Conservation (phyloP, 2,797 vertebrate species). For the Oophaga sylvatica region DNA sequence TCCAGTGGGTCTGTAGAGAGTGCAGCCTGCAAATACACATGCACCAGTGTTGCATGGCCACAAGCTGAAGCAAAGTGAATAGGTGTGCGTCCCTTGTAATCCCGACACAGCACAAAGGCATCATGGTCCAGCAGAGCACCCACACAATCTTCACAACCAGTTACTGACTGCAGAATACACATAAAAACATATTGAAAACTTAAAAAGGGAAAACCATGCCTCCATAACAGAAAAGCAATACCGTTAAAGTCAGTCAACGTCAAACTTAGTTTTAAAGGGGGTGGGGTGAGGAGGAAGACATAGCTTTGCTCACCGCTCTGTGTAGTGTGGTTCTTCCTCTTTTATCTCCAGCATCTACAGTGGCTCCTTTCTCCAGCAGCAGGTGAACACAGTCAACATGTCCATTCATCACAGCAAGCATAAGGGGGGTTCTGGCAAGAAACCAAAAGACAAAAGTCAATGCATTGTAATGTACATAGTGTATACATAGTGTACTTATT, state of each 20-base stretch:
- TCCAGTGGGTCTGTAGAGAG: constrained; percentile 87
- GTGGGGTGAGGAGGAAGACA: no score
- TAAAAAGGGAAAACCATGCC: neutral
- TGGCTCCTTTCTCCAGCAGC: constrained; percentile 91
- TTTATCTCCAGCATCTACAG: constrained; percentile 88
- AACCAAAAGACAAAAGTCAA: neutral
- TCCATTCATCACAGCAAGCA: constrained; percentile 91
- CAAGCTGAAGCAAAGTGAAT: constrained; percentile 93
- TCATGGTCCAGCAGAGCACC: constrained; percentile 91
- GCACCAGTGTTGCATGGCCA: constrained; percentile 85
- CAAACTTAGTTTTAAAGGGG: neutral
- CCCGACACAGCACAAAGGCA: constrained; percentile 89
- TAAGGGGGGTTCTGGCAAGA: constrained; percentile 85
- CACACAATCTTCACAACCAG: constrained; percentile 91
- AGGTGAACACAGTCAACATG: constrained; percentile 92
- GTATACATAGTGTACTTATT: neutral
- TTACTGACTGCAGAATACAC: constrained; percentile 78
- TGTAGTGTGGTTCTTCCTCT: constrained; percentile 90
- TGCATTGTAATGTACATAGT: neutral
- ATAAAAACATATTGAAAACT: neutral
- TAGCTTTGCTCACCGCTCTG: constrained; percentile 80
- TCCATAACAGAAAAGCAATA: neutral
- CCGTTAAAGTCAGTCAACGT: neutral
- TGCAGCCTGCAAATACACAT: constrained; percentile 85
- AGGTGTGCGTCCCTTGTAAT: constrained; percentile 89